Base-by-base conservation (phyloP, 2,888 invertebrate species). In the Ischnura elegans region DNA sequence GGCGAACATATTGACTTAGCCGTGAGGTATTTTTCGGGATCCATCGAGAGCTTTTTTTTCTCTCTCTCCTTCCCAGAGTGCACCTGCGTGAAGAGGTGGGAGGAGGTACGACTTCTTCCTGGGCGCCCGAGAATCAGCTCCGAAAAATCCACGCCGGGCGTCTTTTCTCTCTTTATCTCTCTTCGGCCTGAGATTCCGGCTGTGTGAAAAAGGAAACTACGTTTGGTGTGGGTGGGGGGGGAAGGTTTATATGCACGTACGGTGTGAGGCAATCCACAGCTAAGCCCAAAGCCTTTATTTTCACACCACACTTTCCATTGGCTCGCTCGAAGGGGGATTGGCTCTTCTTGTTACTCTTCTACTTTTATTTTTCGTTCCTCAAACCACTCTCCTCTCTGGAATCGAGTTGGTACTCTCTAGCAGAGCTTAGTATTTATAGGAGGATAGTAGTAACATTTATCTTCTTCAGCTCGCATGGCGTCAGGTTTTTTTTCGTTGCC, bases 1-100 rank as follows among this genome's bases (percentile, higher is more conserved):
- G 66, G 66, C 0, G 66, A 66, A 29, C 66, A 66, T 66, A 66
- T 66, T 66, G 66, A 66, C 66, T 66, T 66, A 66, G 66, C 66
- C 66, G 66, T 29, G 66, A 66, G 66, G 66, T 66, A 66, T 66
- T 66, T n/a, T 66, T 66, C 66, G 66, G 66, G 5, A 66, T 29
- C 66, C 66, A 66, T 66, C 66, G 66, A 66, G 66, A n/a, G 66
- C 66, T 55, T 55, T 21, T 47, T 13, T n/a, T n/a, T n/a, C n/a
- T n/a, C n/a, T n/a, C n/a, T n/a, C n/a, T n/a, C n/a, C n/a, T 51
- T 0, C n/a, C n/a, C 29, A n/a, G 66, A 29, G 66, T 66, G 66
- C 66, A 66, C 66, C 66, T 29, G 66, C 19, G 66, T 5, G 66
- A 29, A 4, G 66, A 8, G 66, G 66, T 66, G 66, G n/a, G 66